phyloP scores from a whole-genome alignment of 2,797 vertebrate species.

The Octomys mimax region DNA sequence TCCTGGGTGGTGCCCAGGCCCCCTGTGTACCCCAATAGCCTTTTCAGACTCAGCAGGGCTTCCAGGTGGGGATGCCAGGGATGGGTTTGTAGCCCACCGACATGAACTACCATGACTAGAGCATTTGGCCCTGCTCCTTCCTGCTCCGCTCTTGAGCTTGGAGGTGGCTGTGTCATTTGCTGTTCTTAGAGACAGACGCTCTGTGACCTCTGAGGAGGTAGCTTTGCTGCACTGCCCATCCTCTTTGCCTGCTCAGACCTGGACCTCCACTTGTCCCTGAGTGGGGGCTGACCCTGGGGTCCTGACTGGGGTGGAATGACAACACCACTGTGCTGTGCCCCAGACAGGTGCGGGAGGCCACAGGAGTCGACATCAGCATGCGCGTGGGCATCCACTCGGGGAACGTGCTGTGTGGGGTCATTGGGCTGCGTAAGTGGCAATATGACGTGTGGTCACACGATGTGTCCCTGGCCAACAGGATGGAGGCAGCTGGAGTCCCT shows the following conservation, averaged over 20 bases:
- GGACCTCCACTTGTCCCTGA: neutral
- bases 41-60: neutral
- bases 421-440: constrained; percentile 99
- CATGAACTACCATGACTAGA: fast-evolving
- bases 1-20: neutral
- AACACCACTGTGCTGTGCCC: neutral
- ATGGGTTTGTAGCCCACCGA: fast-evolving
- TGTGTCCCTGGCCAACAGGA: constrained; percentile 97
- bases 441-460: constrained; percentile 99
- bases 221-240: neutral
- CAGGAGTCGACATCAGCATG: constrained; percentile 98
- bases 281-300: fast-evolving
- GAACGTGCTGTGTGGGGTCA: constrained; percentile 98
- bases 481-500: constrained; percentile 97
- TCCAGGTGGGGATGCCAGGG: neutral
- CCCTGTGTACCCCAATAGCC: neutral
- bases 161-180: neutral
- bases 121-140: neutral
- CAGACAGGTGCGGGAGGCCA: constrained; percentile 97
- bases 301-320: constrained; percentile 2
- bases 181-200: neutral
- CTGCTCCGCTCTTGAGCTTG: neutral
- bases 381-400: constrained; percentile 98
- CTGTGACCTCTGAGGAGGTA: neutral
- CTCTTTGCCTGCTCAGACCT: fast-evolving